Evolutionary conservation across 2,113 vertebrate species (phyloP).

Genomic region (human): GRCh38 chr7:38127501-38128000

Average conservation of each 20-base stretch:
- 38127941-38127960: background rate
- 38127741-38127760: background rate
- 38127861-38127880: background rate
- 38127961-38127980: background rate
- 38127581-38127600: conserved; percentile 43
- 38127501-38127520: conserved; percentile 51
- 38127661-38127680: conserved; percentile 10
- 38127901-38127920: background rate
- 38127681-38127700: conserved; percentile 46
- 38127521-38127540: conserved; percentile 49
- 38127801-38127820: background rate
- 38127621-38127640: conserved; percentile 49
- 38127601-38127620: conserved; percentile 19
- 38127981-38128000: background rate
- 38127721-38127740: background rate
- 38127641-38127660: conserved; percentile 31
- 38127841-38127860: background rate
- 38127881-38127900: background rate
- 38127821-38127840: conserved; percentile 5
- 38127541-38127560: conserved; percentile 61
- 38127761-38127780: background rate
- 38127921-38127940: background rate
- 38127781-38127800: background rate
- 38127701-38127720: conserved; percentile 43
- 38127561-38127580: conserved; percentile 43